Base-by-base conservation (phyloP, 2,888 invertebrate genomes). In the Dichetophora obliterata region DNA sequence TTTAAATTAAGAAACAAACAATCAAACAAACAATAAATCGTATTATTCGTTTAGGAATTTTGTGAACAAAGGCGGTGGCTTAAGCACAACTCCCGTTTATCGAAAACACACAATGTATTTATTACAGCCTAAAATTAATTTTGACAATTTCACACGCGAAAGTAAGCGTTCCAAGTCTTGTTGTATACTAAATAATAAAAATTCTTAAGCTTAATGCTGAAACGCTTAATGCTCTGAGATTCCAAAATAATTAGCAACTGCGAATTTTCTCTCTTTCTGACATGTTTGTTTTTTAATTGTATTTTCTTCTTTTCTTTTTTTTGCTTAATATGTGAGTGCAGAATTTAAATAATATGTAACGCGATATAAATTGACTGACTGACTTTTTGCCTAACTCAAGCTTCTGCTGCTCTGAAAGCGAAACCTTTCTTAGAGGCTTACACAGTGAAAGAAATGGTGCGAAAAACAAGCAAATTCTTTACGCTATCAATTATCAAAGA, bases 151-250 rank as follows among this genome's bases (percentile, higher is more conserved):
- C 11, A 31, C 63, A 63, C 50, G 54, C 31, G 54, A 27, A 48
- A 61, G 31, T 43, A 65, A 74, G 31, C n/a, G 52, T 52, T 63
- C 31, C 63, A 27, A 63, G 73, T 50, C 63, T 65, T 34, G 24
- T 31, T 34, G 43, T 48, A 74, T 48, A 74, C 73, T 74, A 65
- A 74, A 74, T 19, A n/a, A 70, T 34, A 34, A 14, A 70, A 66
- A 22, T 66, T 0, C 48, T 66, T 22, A 66, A 5, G 43, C 22
- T 66, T 22, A 19, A 50, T 52, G 66, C 31, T 6, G 65, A 16
- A 37, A 19, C n/a, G 5, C 37, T 59, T 16, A 68, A 22, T 48
- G 14, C 14, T 50, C 50, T 50, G 68, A 31, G 27, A 27, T n/a
- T n/a, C 63, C n/a, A 63, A 16, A 19, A 54, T 63, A 63, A 65